These are phyloP conservation scores for Dryas iulia DNA, from an alignment of 1,140 invertebrate genomes.

Conservation along the genomic window DNA sequence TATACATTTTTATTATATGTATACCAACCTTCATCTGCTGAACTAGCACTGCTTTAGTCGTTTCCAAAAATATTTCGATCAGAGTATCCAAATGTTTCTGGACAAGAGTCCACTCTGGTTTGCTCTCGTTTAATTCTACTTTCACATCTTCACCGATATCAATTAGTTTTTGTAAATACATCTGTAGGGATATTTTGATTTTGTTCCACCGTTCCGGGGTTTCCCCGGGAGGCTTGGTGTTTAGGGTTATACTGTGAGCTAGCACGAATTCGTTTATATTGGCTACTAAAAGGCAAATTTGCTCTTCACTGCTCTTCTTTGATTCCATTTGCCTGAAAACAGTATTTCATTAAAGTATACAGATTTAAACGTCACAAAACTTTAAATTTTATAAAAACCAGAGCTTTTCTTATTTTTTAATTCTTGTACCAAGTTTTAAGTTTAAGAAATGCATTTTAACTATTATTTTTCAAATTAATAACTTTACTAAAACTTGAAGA, in stretches of 20 bases:
- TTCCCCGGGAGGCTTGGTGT: slow-evolving; percentile 77
- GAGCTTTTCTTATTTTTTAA: too few relatives aligned
- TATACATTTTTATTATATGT: too few relatives aligned
- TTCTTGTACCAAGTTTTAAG: too few relatives aligned
- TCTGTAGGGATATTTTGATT: slow-evolving; percentile 74
- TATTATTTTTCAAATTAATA: background rate
- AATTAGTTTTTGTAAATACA: slow-evolving; percentile 74
- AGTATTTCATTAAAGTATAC: background rate
- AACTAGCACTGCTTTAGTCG: slow-evolving; percentile 75
- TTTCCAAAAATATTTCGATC: slow-evolving; percentile 75
- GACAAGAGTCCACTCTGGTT: slow-evolving; percentile 65
- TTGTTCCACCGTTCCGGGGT: slow-evolving; percentile 78
- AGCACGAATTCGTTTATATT: slow-evolving; percentile 79
- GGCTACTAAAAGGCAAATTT: slow-evolving; percentile 72
- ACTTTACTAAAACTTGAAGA: too few relatives aligned
- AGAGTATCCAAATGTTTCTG: slow-evolving; percentile 68
- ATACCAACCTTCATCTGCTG: slow-evolving; percentile 76
- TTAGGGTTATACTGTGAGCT: slow-evolving; percentile 78
- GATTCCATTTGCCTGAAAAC: slow-evolving; percentile 64
- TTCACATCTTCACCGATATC: slow-evolving; percentile 77
- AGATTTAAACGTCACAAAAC: too few relatives aligned
- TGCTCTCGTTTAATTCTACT: slow-evolving; percentile 71
- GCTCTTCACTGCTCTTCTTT: slow-evolving; percentile 56
- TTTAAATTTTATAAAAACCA: too few relatives aligned
- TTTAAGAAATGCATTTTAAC: too few relatives aligned